Conservation (phyloP, 1,140 invertebrate genomes). For the Scaptomyza graminum region DNA sequence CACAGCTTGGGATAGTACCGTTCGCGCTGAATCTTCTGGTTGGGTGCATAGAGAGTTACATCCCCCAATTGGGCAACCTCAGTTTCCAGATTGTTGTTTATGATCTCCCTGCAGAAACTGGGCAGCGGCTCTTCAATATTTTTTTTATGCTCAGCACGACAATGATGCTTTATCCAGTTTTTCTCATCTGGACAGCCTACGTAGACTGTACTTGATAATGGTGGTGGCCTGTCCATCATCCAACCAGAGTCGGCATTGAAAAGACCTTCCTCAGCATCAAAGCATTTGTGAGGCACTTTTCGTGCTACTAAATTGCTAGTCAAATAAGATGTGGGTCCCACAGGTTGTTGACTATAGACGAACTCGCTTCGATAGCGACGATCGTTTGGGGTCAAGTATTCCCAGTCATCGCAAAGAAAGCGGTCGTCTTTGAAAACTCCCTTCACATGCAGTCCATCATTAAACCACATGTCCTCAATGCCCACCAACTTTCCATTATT, state of each 20-base stretch:
- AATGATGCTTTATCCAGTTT: constrained; percentile 54
- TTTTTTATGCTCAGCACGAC: constrained; percentile 31
- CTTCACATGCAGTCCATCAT: constrained; percentile 58
- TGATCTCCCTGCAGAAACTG: constrained; percentile 43
- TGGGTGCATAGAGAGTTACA: constrained; percentile 52
- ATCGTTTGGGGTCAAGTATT: constrained; percentile 59
- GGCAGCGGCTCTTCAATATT: constrained; percentile 41
- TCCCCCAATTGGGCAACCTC: constrained; percentile 30
- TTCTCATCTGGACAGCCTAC: constrained; percentile 52
- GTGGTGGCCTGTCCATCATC: constrained; percentile 44
- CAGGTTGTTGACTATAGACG: constrained; percentile 55
- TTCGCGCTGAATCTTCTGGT: constrained; percentile 23
- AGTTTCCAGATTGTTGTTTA: constrained; percentile 51
- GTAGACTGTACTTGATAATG: constrained; percentile 40
- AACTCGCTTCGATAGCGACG: constrained; percentile 64
- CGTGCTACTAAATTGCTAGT: constrained; percentile 45
- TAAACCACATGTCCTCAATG: constrained; percentile 72
- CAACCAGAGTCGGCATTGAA: constrained; percentile 49
- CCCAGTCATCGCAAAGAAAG: constrained; percentile 52
- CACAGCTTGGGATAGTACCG: constrained; percentile 60
- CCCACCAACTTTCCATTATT: constrained; percentile 44
- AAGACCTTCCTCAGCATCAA: constrained; percentile 66
- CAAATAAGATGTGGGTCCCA: constrained; percentile 61
- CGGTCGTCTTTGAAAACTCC: constrained; percentile 35
- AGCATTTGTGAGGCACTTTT: constrained; percentile 30